A percentile compares a stretch with the other conserved stretches of the same genome.
Evolutionary conservation across 2,888 invertebrate genomes (phyloP).

Genomic region (Callyntrura sp.): DNA sequence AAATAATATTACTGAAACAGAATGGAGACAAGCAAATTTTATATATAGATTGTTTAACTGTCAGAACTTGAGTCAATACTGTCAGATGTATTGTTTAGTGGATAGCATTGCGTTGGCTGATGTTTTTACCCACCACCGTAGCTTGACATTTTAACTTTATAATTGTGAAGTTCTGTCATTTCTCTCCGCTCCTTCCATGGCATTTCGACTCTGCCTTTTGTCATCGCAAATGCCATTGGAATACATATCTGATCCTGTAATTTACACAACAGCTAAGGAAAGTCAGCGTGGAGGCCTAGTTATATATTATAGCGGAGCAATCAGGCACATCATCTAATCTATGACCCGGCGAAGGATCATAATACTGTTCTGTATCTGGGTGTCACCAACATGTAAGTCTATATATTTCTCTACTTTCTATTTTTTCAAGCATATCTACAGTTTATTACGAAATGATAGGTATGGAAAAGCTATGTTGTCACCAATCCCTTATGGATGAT

Average conservation of each 20-base stretch:
- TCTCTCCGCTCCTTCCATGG: background rate
- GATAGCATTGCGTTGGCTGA: background rate
- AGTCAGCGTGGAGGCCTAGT: slow-evolving; percentile 13
- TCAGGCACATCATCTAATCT: background rate
- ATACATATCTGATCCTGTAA: background rate
- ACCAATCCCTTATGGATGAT: background rate
- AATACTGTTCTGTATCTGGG: background rate
- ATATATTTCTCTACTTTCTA: background rate
- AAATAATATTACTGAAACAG: background rate
- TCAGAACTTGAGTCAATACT: background rate
- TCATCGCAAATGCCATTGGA: background rate
- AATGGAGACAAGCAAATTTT: slow-evolving; percentile 2
- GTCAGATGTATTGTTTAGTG: slow-evolving; percentile 4
- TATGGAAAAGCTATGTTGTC: background rate
- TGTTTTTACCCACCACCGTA: background rate
- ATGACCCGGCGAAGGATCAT: background rate
- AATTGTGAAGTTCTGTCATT: background rate
- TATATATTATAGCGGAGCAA: slow-evolving; percentile 15
- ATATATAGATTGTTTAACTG: background rate
- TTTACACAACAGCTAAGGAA: background rate
- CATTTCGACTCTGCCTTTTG: slow-evolving; percentile 1
- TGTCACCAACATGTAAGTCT: slow-evolving; percentile 1
- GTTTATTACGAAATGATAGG: background rate
- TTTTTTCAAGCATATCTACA: background rate
- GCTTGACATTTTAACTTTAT: background rate